Evolutionary conservation across 2,113 vertebrate genomes (phyloP).

Genomic region (Noturus placidus): DNA sequence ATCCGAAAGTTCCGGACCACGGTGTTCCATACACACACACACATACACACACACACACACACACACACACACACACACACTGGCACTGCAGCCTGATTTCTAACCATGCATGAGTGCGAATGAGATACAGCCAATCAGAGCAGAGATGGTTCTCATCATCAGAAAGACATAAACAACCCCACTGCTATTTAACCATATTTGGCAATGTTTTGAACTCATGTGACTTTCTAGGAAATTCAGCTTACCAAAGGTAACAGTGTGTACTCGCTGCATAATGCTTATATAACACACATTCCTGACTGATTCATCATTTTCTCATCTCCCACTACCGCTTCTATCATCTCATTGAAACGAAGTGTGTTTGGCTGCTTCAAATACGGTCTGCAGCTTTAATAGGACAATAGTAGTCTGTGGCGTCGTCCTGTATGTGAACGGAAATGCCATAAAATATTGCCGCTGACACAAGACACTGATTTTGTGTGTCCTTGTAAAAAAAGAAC

Average conservation of each 20-base stretch:
- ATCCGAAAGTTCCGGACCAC: conserved; percentile 9
- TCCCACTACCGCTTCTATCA: background rate
- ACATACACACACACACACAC: conserved; percentile 23
- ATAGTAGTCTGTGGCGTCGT: background rate
- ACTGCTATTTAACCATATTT: conserved; percentile 32
- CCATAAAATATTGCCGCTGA: background rate
- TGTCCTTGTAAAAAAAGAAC: conserved; percentile 18
- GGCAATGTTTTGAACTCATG: conserved; percentile 29
- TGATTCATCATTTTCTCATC: background rate
- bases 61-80: conserved; percentile 24
- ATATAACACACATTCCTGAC: background rate
- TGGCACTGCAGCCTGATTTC: conserved; percentile 40
- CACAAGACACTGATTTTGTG: background rate
- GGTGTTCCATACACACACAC: background rate
- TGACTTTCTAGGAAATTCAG: conserved; percentile 8
- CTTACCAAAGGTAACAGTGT: conserved; percentile 17
- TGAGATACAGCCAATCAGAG: conserved; percentile 46
- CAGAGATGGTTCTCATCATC: conserved; percentile 46
- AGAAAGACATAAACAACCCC: conserved; percentile 45
- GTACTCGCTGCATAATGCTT: background rate
- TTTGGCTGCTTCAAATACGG: background rate
- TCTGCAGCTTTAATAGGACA: background rate
- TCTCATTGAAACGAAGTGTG: background rate
- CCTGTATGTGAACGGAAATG: background rate
- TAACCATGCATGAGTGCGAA: background rate